Evolutionary conservation across 2,113 vertebrate genomes (phyloP), one percentile per base, ranked within the genome.

Genomic region (Lagopus muta): DNA sequence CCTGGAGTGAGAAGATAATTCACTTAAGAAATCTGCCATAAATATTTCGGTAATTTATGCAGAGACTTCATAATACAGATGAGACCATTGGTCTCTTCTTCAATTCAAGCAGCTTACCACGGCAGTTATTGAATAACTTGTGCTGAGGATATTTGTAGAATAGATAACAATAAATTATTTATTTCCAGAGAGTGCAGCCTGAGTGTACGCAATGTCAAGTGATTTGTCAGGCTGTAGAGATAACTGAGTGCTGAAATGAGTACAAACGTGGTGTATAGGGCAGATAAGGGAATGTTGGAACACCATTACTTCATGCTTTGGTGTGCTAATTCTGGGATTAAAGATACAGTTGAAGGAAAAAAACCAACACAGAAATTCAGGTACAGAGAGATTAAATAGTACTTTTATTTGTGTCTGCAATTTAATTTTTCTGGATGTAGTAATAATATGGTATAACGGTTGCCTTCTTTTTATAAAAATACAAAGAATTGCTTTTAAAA

Each of bases 151-250:
- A 79, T 83, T 94, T 82, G 47, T 67, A 83, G 69, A 90, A 45
- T 8, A 77, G 47, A 27, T 93, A 77, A 21, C 42, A 60, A 66
- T 77, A 82, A 73, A 77, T 95, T 71, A 92, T 91, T 92, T 91
- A 76, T 88, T 94, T 91, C 50, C 61, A 86, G 38, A 61, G 28
- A 88, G 5, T 22, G 14, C 65, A 83, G 24, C 69, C 64, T 88
- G 72, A 74, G 88, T 83, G 77, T 78, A 67, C 91, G 82, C 73
- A 81, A 25, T 27, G 76, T 64, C 60, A 81, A 80, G 75, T 50
- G 82, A 83, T 93, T 96, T 95, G 87, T 78, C 76, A 86, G 72
- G 25, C 45, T 71, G 8, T 16, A 43, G 69, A 83, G 76, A 43
- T 80, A 88, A 18, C 2, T 0, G 36, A 74, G 60, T 60, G 69